Percentiles rank a stretch among this genome's conserved stretches.
phyloP scores from a whole-genome alignment of 1,140 invertebrate species.

The Caerostris extrusa region DNA sequence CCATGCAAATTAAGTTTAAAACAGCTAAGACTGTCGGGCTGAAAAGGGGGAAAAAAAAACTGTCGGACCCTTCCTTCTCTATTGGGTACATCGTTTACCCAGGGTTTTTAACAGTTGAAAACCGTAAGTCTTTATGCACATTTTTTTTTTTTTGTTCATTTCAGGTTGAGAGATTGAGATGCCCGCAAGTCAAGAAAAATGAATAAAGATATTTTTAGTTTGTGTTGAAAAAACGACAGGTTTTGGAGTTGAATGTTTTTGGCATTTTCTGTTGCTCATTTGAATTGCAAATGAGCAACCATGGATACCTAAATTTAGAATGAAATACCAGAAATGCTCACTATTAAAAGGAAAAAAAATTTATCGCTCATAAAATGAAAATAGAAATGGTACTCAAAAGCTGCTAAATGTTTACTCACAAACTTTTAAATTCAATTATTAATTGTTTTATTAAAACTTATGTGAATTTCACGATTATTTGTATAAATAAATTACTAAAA shows the following conservation, averaged over 20 bases:
- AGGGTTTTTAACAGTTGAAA: constrained; percentile 56
- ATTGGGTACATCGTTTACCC: constrained; percentile 54
- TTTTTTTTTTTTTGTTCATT: constrained; percentile 48
- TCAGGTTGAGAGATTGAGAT: constrained; percentile 13
- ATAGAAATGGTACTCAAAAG: no score
- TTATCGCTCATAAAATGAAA: no score
- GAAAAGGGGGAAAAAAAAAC: constrained; percentile 23
- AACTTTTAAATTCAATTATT: no score
- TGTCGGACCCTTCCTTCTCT: background rate
- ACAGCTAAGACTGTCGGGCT: constrained; percentile 44
- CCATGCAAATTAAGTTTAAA: constrained; percentile 73
- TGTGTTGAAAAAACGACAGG: constrained; percentile 31
- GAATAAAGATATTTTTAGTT: constrained; percentile 60
- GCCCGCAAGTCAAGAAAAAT: constrained; percentile 50
- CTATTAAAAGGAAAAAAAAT: background rate
- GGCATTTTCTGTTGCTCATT: constrained; percentile 23
- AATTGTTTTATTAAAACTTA: no score
- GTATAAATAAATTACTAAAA: no score
- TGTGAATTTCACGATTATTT: no score
- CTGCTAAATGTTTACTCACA: no score
- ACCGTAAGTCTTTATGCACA: background rate
- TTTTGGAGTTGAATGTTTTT: constrained; percentile 14
- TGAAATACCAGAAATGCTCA: background rate
- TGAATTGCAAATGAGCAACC: constrained; percentile 55
- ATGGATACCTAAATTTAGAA: background rate